A percentile compares a stretch with the other conserved stretches of the same genome.
Evolutionary conservation across 2,888 invertebrate species (phyloP).

Genomic region (Pristionchus mayeri): DNA sequence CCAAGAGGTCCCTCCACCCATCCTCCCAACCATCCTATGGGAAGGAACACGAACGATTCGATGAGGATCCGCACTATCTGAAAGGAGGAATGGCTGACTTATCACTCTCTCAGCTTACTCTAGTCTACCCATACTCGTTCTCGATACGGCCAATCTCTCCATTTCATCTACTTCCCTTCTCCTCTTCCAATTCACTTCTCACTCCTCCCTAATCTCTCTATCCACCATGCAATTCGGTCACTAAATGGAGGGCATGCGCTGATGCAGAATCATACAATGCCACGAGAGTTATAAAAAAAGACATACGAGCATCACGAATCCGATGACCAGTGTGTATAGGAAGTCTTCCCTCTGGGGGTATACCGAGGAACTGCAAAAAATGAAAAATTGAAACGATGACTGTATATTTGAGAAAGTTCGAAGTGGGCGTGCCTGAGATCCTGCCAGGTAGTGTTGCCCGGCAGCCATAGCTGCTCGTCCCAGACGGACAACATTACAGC

Average conservation of each 20-base stretch:
- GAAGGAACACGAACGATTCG: conserved; percentile 67
- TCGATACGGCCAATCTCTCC: conserved; percentile 6
- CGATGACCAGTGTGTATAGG: neutral
- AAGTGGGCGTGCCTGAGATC: conserved; percentile 61
- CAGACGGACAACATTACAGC: conserved; percentile 55
- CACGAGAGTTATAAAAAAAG: no score
- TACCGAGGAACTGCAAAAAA: neutral
- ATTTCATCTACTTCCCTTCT: conserved; percentile 27
- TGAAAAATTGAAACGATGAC: no score
- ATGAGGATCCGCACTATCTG: conserved; percentile 62
- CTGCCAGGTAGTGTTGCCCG: conserved; percentile 69
- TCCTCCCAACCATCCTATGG: conserved; percentile 65
- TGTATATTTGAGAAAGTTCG: no score
- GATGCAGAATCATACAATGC: neutral
- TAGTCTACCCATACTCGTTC: conserved; percentile 10
- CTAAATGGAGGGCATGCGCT: conserved; percentile 11
- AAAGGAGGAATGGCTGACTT: neutral
- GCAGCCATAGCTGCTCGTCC: conserved; percentile 71
- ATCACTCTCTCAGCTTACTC: conserved; percentile 3
- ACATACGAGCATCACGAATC: conserved; percentile 37
- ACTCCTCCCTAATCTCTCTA: conserved; percentile 38
- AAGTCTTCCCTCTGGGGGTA: conserved; percentile 46
- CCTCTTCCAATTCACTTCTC: conserved; percentile 34
- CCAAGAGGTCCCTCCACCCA: conserved; percentile 57
- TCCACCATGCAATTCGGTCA: conserved; percentile 28